phyloP scores from a whole-genome alignment of 2,797 vertebrate genomes.

The Podarcis siculus region DNA sequence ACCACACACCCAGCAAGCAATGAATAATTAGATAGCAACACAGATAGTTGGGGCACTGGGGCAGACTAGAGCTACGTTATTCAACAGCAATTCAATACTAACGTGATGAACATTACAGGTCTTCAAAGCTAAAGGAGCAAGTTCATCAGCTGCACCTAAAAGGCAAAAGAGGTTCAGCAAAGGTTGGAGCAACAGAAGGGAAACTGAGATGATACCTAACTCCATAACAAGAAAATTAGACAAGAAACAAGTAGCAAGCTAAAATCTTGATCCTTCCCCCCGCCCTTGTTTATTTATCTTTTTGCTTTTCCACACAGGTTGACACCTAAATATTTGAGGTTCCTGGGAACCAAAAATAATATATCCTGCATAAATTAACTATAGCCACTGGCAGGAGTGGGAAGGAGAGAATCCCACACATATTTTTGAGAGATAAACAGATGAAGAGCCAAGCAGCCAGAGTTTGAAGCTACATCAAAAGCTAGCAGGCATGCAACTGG shows the following conservation, averaged over 20 bases:
- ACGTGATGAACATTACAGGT: neutral
- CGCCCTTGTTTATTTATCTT: too few species aligned
- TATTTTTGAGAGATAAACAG: neutral
- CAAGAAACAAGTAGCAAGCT: neutral
- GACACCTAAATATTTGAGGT: neutral
- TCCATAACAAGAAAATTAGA: neutral
- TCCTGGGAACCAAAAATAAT: neutral
- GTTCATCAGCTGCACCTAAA: neutral
- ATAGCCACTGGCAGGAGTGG: neutral
- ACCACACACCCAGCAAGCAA: neutral
- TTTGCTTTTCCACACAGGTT: neutral
- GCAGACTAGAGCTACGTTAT: neutral
- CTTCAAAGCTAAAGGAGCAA: neutral
- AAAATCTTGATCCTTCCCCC: neutral
- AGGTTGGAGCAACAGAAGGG: neutral
- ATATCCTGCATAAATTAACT: neutral
- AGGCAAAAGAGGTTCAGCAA: neutral
- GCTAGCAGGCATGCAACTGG: neutral
- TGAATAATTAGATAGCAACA: neutral
- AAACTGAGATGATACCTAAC: neutral
- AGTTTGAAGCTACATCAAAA: neutral
- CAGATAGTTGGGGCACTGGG: neutral
- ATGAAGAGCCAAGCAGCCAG: neutral
- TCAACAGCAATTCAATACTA: neutral
- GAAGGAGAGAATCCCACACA: neutral